A percentile compares a stretch with the other conserved stretches of the same genome.
Conservation (phyloP, 2,797 vertebrate genomes). For the Parotocinclus haroldoi region DNA sequence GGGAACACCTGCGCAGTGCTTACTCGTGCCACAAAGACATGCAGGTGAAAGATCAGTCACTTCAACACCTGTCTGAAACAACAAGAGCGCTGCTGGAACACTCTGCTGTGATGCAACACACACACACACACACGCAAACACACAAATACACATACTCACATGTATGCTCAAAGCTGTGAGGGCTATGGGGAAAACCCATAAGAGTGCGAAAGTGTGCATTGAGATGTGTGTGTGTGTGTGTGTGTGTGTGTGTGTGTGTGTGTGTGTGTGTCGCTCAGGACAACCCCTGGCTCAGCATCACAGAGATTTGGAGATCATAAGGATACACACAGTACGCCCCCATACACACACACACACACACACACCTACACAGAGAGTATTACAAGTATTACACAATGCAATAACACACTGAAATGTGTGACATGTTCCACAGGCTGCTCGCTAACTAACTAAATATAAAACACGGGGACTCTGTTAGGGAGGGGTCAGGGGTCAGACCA, state of each 20-base stretch:
- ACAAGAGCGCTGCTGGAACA: slow-evolving; percentile 28
- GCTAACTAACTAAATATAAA: too few species aligned
- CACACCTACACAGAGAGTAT: slow-evolving; percentile 46
- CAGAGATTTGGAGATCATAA: slow-evolving; percentile 65
- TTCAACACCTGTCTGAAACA: slow-evolving; percentile 61
- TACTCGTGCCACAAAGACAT: slow-evolving; percentile 44
- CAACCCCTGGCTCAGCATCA: slow-evolving; percentile 79
- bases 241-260: slow-evolving; percentile 7
- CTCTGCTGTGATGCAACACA: slow-evolving; percentile 23
- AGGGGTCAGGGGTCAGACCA: too few species aligned
- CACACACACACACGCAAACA: slow-evolving; percentile 26
- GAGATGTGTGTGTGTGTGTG: slow-evolving; percentile 19
- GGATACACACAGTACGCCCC: slow-evolving; percentile 49
- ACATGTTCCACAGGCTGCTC: too few species aligned
- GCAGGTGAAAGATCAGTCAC: slow-evolving; percentile 63
- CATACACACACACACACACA: slow-evolving; percentile 15
- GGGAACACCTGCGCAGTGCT: slow-evolving; percentile 66
- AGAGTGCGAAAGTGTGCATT: too few species aligned
- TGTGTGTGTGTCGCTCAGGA: slow-evolving; percentile 65
- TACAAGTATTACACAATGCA: too few species aligned
- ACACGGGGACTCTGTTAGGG: too few species aligned
- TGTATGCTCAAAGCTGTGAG: slow-evolving; percentile 5
- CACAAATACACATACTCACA: too few species aligned
- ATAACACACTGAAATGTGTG: too few species aligned
- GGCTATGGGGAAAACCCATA: slow-evolving; percentile 34